Evolutionary conservation across 2,797 vertebrate genomes (phyloP).

Genomic region (Iguana delicatissima): DNA sequence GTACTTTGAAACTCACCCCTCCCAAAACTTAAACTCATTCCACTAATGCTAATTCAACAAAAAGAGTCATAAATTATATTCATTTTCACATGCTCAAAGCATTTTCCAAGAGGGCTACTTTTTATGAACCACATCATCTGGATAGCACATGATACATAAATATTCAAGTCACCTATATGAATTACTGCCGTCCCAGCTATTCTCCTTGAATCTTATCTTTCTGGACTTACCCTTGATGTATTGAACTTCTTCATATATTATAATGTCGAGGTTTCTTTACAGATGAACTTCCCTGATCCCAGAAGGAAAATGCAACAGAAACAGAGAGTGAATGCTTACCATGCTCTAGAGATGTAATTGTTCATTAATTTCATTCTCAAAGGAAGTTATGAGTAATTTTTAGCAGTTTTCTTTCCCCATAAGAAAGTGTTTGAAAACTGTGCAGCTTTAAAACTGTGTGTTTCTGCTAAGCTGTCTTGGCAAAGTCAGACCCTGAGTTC

Average conservation of each 20-base stretch:
- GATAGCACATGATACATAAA: background rate
- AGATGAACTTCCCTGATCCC: background rate
- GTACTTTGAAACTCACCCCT: conserved; percentile 59
- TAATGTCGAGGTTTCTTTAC: conserved; percentile 34
- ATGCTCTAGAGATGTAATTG: too few species aligned
- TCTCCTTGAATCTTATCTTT: conserved; percentile 48
- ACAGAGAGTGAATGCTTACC: background rate
- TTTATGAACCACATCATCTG: background rate
- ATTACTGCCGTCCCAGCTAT: conserved; percentile 11
- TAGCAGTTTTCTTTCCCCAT: too few species aligned
- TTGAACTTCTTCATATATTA: background rate
- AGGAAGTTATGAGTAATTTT: too few species aligned
- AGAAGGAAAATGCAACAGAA: conserved; percentile 20
- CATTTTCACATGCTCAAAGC: conserved; percentile 50
- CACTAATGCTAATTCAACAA: conserved; percentile 68
- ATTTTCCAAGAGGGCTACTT: conserved; percentile 36
- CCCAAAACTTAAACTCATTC: conserved; percentile 67
- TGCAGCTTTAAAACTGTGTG: background rate
- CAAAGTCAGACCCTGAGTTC: background rate
- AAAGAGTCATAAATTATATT: conserved; percentile 46
- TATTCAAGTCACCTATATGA: background rate
- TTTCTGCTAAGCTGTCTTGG: background rate
- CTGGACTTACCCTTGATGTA: conserved; percentile 40
- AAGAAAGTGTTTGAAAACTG: too few species aligned
- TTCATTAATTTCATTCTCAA: too few species aligned